These are phyloP conservation scores for Ceratitis capitata DNA, from an alignment of 1,140 invertebrate species.

Conservation along the genomic window DNA sequence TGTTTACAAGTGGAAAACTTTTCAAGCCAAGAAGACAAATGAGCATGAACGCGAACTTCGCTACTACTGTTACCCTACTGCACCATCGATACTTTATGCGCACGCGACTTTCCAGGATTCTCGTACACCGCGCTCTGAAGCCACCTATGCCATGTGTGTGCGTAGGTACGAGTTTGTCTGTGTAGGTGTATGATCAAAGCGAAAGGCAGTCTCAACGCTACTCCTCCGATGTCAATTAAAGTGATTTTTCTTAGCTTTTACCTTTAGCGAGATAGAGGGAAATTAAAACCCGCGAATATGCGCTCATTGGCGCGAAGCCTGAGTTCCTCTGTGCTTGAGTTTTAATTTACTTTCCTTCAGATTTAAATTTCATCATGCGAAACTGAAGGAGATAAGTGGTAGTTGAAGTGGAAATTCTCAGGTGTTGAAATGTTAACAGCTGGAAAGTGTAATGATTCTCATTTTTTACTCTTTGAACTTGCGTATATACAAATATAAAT, in stretches of 20 bases:
- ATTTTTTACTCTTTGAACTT: neutral
- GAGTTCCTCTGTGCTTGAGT: neutral
- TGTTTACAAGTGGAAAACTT: slow-evolving; percentile 33
- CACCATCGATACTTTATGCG: neutral
- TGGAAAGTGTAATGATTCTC: neutral
- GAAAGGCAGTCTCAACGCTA: slow-evolving; percentile 1
- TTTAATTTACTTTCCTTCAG: slow-evolving; percentile 26
- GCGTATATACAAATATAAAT: neutral
- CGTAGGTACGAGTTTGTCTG: too few species aligned
- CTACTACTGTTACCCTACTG: too few species aligned
- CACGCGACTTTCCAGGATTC: neutral
- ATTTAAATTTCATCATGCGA: slow-evolving; percentile 26
- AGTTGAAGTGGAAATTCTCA: slow-evolving; percentile 24
- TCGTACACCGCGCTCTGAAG: neutral
- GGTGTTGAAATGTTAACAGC: slow-evolving; percentile 19
- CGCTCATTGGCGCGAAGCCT: neutral
- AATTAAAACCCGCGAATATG: neutral
- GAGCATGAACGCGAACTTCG: slow-evolving; percentile 8
- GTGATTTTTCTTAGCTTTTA: slow-evolving; percentile 11
- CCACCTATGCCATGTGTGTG: neutral
- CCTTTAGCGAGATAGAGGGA: neutral
- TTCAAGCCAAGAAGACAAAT: slow-evolving; percentile 25
- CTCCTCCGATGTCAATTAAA: neutral
- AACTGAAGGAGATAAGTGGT: slow-evolving; percentile 11
- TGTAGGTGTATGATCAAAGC: neutral